Percentiles rank a stretch among this genome's conserved stretches.
Evolutionary conservation across 2,888 invertebrate species (phyloP).

Genomic region (Mechanitis messenoides): DNA sequence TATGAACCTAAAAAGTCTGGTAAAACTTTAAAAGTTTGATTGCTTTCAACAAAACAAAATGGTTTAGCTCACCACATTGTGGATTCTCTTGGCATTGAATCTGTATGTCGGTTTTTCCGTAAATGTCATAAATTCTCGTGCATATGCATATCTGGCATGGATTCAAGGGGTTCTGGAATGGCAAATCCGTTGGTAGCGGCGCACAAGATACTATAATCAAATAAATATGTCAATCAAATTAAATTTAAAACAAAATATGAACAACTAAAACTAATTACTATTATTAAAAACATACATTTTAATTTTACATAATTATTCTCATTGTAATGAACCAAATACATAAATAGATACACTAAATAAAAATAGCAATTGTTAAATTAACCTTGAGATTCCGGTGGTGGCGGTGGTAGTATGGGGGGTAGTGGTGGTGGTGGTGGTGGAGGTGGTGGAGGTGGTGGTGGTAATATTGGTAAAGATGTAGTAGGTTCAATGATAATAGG

Average conservation of each 20-base stretch:
- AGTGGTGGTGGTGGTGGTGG: constrained; percentile 7
- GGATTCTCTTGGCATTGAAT: constrained; percentile 51
- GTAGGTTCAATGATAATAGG: background rate
- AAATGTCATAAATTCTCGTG: constrained; percentile 31
- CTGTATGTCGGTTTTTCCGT: constrained; percentile 40
- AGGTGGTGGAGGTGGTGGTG: background rate
- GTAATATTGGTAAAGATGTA: background rate
- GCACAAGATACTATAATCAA: constrained; percentile 40
- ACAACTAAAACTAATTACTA: background rate
- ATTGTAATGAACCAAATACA: background rate
- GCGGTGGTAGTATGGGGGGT: constrained; percentile 18
- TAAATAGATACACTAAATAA: background rate
- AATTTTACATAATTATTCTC: background rate
- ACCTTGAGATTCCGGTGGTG: constrained; percentile 32
- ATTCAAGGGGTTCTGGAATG: constrained; percentile 56
- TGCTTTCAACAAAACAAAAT: background rate
- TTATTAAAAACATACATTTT: background rate
- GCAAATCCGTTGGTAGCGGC: constrained; percentile 48
- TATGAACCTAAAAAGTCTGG: too few species aligned
- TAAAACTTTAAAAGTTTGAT: background rate
- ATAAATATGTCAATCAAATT: constrained; percentile 8
- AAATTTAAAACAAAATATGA: background rate
- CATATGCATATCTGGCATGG: constrained; percentile 62
- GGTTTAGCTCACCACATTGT: constrained; percentile 45
- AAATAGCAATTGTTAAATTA: constrained; percentile 9